These are phyloP conservation scores for Timema podura DNA, from an alignment of 2,888 invertebrate species.

Conservation along the genomic window DNA sequence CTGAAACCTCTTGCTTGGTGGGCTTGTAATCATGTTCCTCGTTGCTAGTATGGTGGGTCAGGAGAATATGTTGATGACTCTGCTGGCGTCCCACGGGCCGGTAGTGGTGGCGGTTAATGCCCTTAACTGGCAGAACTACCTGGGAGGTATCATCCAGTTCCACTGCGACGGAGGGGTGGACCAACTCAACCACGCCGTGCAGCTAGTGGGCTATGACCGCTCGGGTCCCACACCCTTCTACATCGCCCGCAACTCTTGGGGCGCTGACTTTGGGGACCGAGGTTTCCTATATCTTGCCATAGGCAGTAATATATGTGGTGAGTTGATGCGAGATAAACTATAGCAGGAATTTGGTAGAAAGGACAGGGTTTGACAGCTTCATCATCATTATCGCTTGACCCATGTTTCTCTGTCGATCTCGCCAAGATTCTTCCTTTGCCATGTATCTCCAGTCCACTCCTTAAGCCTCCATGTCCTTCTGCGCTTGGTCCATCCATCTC, in stretches of 20 bases:
- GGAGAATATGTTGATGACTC: constrained; percentile 58
- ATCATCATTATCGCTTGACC: no score
- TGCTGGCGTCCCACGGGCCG: constrained; percentile 68
- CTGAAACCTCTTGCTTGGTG: no score
- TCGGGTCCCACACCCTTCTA: constrained; percentile 70
- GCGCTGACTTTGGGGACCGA: constrained; percentile 64
- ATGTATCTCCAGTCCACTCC: no score
- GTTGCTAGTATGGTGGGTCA: constrained; percentile 56
- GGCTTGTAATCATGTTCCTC: constrained; percentile 19
- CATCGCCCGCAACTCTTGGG: constrained; percentile 85
- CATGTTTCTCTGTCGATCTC: no score
- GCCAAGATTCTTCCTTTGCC: no score
- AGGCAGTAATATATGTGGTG: constrained; percentile 73
- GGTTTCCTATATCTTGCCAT: constrained; percentile 75
- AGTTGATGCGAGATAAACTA: no score
- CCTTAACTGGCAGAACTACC: constrained; percentile 78
- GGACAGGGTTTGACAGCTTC: no score
- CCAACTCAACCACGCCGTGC: constrained; percentile 75
- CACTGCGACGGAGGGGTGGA: constrained; percentile 62
- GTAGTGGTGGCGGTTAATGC: constrained; percentile 79
- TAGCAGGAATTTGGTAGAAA: no score
- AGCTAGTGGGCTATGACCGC: constrained; percentile 78
- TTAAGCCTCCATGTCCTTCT: no score
- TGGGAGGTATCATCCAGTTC: constrained; percentile 77
- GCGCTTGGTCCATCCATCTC: no score